These are phyloP conservation scores for Phaetusa simplex DNA, from an alignment of 2,113 vertebrate genomes.

Conservation along the genomic window DNA sequence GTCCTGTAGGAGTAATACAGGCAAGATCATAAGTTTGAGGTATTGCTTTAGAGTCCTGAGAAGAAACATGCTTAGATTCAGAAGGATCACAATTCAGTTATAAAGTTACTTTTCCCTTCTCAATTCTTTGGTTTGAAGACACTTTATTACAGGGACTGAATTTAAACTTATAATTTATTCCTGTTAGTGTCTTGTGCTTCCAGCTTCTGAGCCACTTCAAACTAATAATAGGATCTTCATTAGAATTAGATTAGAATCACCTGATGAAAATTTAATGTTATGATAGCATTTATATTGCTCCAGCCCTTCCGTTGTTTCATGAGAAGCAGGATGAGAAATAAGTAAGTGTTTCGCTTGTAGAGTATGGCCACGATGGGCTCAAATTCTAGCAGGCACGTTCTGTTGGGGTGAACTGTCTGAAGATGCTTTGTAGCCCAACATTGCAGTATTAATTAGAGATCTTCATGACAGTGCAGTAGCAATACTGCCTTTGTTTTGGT, in stretches of 20 bases:
- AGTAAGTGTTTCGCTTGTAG: neutral
- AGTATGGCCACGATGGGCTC: neutral
- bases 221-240: neutral
- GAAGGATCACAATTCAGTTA: neutral
- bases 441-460: neutral
- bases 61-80: neutral
- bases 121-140: neutral
- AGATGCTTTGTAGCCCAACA: neutral
- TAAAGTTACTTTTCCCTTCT: neutral
- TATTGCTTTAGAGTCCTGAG: neutral
- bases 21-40: neutral
- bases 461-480: neutral
- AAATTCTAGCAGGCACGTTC: neutral
- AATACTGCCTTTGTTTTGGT: conserved; percentile 37
- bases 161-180: neutral
- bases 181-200: neutral
- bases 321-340: neutral
- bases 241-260: conserved; percentile 8
- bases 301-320: neutral
- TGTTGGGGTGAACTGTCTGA: neutral
- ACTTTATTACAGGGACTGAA: neutral
- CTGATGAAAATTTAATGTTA: neutral
- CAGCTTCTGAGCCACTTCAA: neutral
- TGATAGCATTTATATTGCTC: neutral
- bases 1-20: neutral